A percentile compares a stretch with the other conserved stretches of the same genome.
These are phyloP conservation scores for Ptilonorhynchus violaceus DNA, from an alignment of 2,113 vertebrate species.

Conservation along the genomic window DNA sequence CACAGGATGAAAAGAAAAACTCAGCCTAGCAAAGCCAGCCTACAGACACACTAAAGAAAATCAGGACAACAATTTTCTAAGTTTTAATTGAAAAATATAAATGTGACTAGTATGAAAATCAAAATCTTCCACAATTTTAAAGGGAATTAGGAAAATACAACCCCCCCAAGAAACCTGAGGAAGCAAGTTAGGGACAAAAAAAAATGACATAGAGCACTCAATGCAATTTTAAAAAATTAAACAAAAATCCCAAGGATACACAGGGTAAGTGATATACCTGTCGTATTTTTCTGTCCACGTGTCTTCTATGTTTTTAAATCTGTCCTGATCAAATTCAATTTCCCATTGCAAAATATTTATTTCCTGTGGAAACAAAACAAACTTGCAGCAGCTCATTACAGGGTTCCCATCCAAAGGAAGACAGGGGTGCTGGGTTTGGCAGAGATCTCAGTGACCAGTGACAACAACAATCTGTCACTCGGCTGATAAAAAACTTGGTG, in stretches of 20 bases:
- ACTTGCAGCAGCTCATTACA: neutral
- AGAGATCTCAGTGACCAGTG: neutral
- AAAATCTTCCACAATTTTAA: neutral
- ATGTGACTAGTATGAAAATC: neutral
- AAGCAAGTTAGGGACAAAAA: neutral
- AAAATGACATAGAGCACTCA: neutral
- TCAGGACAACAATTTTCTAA: neutral
- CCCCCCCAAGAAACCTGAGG: neutral
- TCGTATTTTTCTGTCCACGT: constrained; percentile 84
- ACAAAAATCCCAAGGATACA: neutral
- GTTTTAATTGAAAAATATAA: neutral
- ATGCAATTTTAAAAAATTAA: neutral
- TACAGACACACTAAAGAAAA: neutral
- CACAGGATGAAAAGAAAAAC: neutral
- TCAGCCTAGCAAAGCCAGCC: neutral
- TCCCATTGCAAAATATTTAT: constrained; percentile 92
- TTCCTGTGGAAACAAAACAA: constrained; percentile 77
- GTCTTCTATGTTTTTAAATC: constrained; percentile 86
- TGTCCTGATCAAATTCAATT: constrained; percentile 87
- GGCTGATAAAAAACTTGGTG: neutral
- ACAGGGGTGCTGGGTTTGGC: neutral
- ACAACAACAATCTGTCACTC: neutral
- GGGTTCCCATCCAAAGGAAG: neutral
- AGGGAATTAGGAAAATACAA: neutral
- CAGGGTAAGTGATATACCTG: constrained; percentile 69